Evolutionary conservation across 2,888 invertebrate species (phyloP).

Genomic region (Spicauda simplicius): DNA sequence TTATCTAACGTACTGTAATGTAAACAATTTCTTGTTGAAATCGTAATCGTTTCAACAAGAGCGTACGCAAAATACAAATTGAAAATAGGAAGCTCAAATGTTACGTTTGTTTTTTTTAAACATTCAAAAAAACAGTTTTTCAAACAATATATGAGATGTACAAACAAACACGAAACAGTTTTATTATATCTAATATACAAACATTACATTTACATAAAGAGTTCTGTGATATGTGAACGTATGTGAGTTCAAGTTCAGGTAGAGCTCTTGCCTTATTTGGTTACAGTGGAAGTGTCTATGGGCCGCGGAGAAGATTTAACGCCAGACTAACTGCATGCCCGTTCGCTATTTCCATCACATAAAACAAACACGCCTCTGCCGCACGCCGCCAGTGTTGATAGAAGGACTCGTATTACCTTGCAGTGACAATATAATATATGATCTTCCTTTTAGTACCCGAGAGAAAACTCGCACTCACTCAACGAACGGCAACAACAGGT

Average conservation of each 20-base stretch:
- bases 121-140: no score
- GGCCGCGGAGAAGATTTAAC: neutral
- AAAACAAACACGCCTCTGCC: no score
- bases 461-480: slow-evolving; percentile 4
- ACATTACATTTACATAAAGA: neutral
- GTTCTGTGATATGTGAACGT: neutral
- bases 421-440: slow-evolving; percentile 1
- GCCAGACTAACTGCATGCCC: neutral
- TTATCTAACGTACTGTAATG: neutral
- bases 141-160: no score
- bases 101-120: no score
- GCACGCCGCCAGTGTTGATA: no score
- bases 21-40: neutral
- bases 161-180: no score
- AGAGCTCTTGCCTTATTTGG: neutral
- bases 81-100: no score
- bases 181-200: no score
- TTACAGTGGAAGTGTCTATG: neutral
- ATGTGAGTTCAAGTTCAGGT: neutral
- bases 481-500: slow-evolving; percentile 1
- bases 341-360: neutral
- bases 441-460: neutral
- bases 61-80: no score
- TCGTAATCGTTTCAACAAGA: neutral
- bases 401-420: no score